Base-by-base conservation (phyloP, 2,797 vertebrate genomes). In the Hemitrygon akajei region DNA sequence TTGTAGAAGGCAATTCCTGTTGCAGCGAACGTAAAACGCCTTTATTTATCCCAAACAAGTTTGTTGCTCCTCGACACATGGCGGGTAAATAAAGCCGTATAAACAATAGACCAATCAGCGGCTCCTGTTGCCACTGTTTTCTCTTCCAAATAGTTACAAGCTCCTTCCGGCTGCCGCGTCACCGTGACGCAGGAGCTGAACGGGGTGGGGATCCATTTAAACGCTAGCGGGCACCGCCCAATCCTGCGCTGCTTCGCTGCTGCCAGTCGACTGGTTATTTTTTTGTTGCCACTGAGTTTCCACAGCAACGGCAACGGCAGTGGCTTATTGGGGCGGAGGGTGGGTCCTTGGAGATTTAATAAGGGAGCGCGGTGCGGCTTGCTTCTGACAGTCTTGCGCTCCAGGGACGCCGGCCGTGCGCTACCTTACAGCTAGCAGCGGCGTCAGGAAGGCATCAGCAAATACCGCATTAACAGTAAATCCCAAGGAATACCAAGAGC, bases 121-220 rank as follows among this genome's bases (percentile, higher is more conserved):
- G 20, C 14, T 14, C 94, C 77, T 1, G 96, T 96, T 96, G 96
- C 96, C 96, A 93, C 94, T 96, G 95, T 96, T 95, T 75, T 95
- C 95, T 96, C 95, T 95, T 96, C 81, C 95, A 97, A 97, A 97
- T 97, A 97, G 94, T 94, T 95, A 95, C 95, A 77, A 93, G 93
- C 80, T 86, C 10, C 47, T 93, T 93, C 91, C 91, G 91, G 91
- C 40, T 30, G 0, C 0, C 40, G 40, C 91, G 91, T 76, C 69
- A 76, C 69, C 4, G 69, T 47, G 69, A 75, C 69, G 60, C 69
- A 20, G 5, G 10, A 14, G 16, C 11, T n/a, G 6, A 40, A 7
- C 79, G 10, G 77, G 79, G 3, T n/a, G 3, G 80, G 12, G 10
- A 34, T 3, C 34, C 40, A 75, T 93, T 93, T 93, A 22, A 58